phyloP scores from a whole-genome alignment of 2,797 vertebrate genomes.

The Streptopelia turtur region DNA sequence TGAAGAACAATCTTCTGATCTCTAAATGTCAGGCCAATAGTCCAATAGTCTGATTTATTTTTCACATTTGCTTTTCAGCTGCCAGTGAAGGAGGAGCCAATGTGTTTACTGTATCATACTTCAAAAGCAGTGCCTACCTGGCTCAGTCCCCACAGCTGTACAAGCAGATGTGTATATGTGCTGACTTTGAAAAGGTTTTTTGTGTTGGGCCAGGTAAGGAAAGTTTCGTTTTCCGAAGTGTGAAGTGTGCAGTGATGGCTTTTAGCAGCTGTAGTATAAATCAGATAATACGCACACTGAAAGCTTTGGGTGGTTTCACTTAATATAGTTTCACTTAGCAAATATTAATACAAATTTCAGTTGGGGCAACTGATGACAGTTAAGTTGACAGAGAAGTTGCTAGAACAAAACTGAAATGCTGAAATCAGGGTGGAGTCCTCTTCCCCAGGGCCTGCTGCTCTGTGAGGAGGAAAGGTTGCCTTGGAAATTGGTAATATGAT shows the following conservation, averaged over 20 bases:
- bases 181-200: conserved; percentile 99
- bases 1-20: neutral
- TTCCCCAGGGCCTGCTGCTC: neutral
- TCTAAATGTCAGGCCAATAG: neutral
- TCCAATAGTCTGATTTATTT: neutral
- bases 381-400: neutral
- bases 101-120: conserved; percentile 98
- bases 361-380: neutral
- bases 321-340: conserved; percentile 18
- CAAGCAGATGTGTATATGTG: conserved; percentile 99
- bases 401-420: conserved; percentile 12
- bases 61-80: conserved; percentile 81
- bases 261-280: conserved; percentile 7
- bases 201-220: conserved; percentile 94
- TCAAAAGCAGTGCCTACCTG: conserved; percentile 97
- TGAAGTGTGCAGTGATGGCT: neutral
- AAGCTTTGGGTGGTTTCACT: conserved; percentile 45
- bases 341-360: conserved; percentile 5
- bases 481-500: neutral
- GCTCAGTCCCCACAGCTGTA: conserved; percentile 99
- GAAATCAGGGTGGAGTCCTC: neutral
- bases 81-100: conserved; percentile 99
- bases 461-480: neutral
- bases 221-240: neutral
- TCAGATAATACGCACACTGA: neutral